These are phyloP conservation scores for Stichopus chloronotus DNA, from an alignment of 35 echinoderm and acorn worm species.

Conservation along the genomic window DNA sequence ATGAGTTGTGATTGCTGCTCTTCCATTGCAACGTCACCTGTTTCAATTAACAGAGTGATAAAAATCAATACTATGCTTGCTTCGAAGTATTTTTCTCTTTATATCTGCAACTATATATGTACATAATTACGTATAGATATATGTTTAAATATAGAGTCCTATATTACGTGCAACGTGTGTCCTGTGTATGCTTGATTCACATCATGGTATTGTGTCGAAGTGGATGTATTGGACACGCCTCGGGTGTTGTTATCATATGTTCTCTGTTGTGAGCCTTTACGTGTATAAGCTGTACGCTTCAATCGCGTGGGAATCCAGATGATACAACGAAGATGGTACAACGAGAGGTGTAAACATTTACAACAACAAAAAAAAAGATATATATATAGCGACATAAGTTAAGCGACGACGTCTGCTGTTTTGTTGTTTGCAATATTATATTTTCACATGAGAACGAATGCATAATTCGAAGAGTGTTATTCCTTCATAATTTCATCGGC, in stretches of 20 bases:
- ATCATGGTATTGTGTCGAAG: background rate
- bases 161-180: background rate
- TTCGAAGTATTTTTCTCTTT: background rate
- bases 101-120: too few species aligned
- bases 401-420: background rate
- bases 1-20: background rate
- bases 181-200: background rate
- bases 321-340: background rate
- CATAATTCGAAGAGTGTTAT: too few species aligned
- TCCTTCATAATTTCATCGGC: too few species aligned
- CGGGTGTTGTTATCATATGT: background rate
- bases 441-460: too few species aligned
- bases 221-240: background rate
- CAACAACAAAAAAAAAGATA: background rate
- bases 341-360: background rate
- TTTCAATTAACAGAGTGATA: conserved; percentile 54
- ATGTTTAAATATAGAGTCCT: too few species aligned
- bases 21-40: conserved; percentile 44
- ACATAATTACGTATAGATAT: too few species aligned
- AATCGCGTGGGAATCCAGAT: background rate
- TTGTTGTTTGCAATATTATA: too few species aligned
- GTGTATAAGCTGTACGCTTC: background rate
- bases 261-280: background rate
- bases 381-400: background rate
- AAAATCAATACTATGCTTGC: conserved; percentile 41